phyloP scores from a whole-genome alignment of 2,888 invertebrate genomes.

The Trypoxylon attenuatum region DNA sequence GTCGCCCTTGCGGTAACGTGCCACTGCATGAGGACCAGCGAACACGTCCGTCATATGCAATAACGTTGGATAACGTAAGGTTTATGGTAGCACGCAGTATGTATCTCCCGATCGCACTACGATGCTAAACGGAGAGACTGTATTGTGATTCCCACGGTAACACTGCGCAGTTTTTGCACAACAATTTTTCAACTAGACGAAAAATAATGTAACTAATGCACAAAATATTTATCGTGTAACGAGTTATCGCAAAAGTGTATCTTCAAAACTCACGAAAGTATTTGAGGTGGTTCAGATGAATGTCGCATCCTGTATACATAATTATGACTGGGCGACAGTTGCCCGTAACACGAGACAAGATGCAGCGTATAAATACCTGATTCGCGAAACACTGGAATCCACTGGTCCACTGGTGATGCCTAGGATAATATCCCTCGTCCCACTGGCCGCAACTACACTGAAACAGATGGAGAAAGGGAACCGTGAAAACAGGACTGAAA shows the following conservation, averaged over 20 bases:
- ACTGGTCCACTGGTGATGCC: conserved; percentile 31
- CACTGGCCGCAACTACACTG: conserved; percentile 45
- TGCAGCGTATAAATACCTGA: conserved; percentile 33
- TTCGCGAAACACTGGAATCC: conserved; percentile 42
- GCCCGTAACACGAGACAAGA: not conserved
- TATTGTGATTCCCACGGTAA: conserved; percentile 26
- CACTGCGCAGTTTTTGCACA: not conserved
- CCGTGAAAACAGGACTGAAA: too few relatives aligned
- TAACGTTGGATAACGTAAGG: conserved; percentile 64
- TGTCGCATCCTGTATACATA: too few relatives aligned
- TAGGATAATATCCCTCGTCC: conserved; percentile 18
- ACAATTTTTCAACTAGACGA: not conserved
- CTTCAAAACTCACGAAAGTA: too few relatives aligned
- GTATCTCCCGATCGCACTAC: conserved; percentile 40
- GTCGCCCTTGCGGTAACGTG: conserved; percentile 20
- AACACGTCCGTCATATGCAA: conserved; percentile 67
- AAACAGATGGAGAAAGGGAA: conserved; percentile 24
- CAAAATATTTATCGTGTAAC: too few relatives aligned
- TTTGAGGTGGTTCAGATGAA: not conserved
- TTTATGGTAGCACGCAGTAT: conserved; percentile 59
- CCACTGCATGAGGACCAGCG: conserved; percentile 4
- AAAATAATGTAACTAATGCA: too few relatives aligned
- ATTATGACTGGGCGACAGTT: too few relatives aligned
- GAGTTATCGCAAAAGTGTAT: too few relatives aligned
- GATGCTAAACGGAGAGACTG: conserved; percentile 28